Conservation (phyloP, 1,140 invertebrate species). For the Araneus ventricosus region DNA sequence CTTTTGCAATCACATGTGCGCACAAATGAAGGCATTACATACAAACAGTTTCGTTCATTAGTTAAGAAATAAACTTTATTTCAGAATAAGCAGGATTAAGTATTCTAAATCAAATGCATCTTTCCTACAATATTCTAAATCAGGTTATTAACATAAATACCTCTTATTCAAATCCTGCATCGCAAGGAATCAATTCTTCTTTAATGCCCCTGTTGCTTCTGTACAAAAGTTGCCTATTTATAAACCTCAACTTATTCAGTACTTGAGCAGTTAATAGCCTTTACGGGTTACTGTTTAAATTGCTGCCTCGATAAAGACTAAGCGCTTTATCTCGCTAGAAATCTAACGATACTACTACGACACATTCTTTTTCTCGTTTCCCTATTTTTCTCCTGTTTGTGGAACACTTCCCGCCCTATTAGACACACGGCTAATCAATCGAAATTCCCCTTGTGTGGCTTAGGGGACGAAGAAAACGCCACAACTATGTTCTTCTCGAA, state of each 20-base stretch:
- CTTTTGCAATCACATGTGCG: no score
- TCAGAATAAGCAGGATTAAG: no score
- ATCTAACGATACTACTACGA: conserved; percentile 48
- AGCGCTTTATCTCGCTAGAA: conserved; percentile 7
- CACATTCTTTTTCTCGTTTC: conserved; percentile 52
- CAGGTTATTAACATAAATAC: neutral
- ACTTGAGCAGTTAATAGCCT: conserved; percentile 12
- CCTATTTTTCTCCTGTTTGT: conserved; percentile 51
- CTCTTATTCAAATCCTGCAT: neutral
- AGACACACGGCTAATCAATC: conserved; percentile 58
- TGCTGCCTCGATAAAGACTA: conserved; percentile 26
- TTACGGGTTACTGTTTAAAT: conserved; percentile 33
- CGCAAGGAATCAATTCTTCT: neutral
- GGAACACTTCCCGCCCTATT: conserved; percentile 65
- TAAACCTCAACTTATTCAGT: neutral
- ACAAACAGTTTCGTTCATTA: no score
- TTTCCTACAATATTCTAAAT: no score
- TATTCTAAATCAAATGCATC: no score
- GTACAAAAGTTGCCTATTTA: neutral
- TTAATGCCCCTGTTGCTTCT: neutral
- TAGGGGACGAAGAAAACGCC: conserved; percentile 44
- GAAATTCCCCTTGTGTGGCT: conserved; percentile 65
- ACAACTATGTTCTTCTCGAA: conserved; percentile 37
- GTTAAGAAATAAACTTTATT: no score
- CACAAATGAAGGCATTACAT: no score